Evolutionary conservation across 2,888 invertebrate species (phyloP).

Genomic region (Philonicus albiceps): DNA sequence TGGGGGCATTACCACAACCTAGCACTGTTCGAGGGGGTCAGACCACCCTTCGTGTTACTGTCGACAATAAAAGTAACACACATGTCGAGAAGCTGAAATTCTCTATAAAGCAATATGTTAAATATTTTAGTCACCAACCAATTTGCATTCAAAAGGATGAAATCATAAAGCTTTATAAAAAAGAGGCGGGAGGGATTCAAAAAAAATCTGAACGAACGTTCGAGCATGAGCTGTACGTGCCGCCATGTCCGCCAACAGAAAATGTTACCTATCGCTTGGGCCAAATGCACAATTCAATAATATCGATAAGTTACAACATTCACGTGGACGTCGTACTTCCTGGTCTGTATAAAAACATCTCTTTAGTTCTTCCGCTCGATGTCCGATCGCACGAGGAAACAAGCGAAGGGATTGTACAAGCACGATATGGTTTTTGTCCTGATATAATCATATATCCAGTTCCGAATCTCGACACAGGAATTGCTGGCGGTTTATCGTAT

Average conservation of each 20-base stretch:
- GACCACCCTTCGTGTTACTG: constrained; percentile 58
- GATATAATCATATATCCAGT: constrained; percentile 2
- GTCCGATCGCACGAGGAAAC: constrained; percentile 54
- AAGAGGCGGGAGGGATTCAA: constrained; percentile 61
- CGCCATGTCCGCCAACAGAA: constrained; percentile 59
- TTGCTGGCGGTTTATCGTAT: constrained; percentile 57
- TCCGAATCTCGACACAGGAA: constrained; percentile 56
- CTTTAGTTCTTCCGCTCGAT: constrained; percentile 57
- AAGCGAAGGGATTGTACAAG: too few species aligned
- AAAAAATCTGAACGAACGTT: constrained; percentile 61
- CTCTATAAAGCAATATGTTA: constrained; percentile 56
- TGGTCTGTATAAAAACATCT: constrained; percentile 61
- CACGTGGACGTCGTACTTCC: constrained; percentile 61
- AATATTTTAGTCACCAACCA: constrained; percentile 59
- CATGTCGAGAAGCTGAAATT: constrained; percentile 62
- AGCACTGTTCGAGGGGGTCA: constrained; percentile 59
- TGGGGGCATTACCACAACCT: constrained; percentile 57
- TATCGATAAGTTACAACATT: constrained; percentile 58
- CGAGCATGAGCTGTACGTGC: constrained; percentile 60
- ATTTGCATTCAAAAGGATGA: constrained; percentile 57
- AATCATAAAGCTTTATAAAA: constrained; percentile 57
- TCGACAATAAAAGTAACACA: constrained; percentile 60
- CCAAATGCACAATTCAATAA: constrained; percentile 51
- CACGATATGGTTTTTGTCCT: background rate
- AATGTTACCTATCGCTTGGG: constrained; percentile 50